Conservation (phyloP, 2,797 vertebrate species). For the Apodemus agrarius region DNA sequence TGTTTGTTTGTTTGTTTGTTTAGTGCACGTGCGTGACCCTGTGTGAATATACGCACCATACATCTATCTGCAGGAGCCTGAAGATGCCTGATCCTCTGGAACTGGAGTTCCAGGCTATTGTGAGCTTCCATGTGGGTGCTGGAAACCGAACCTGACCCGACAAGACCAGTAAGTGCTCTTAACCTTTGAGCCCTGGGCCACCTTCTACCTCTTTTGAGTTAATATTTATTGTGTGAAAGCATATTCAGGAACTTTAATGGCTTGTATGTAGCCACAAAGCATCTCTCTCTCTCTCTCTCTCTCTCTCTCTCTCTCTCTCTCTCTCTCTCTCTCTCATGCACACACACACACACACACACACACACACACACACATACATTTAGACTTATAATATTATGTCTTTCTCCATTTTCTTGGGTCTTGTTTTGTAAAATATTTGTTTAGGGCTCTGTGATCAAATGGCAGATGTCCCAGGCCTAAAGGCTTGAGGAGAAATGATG, state of each 20-base stretch:
- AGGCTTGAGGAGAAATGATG: not conserved
- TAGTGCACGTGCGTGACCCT: not conserved
- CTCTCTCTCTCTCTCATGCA: too few species aligned
- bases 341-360: not conserved
- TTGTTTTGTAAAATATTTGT: constrained; percentile 49
- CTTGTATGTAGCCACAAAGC: not conserved
- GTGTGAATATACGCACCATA: not conserved
- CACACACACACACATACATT: not conserved
- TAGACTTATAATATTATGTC: constrained; percentile 10
- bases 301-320: not conserved
- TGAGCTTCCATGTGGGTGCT: not conserved
- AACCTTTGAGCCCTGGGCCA: not conserved
- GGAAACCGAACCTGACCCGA: not conserved
- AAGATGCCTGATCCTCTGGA: not conserved
- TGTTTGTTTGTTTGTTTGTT: not conserved
- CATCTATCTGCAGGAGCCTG: not conserved
- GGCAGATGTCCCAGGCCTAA: constrained; percentile 1
- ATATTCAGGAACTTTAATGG: not conserved
- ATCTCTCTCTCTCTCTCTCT: not conserved
- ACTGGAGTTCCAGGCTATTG: not conserved
- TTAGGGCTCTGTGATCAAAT: constrained; percentile 58
- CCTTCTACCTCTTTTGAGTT: not conserved
- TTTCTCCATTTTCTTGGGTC: not conserved
- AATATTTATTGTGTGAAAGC: constrained; percentile 6
- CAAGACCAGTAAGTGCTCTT: not conserved